These are phyloP conservation scores for Crocallis elinguaria DNA, from an alignment of 2,888 invertebrate species.

Conservation along the genomic window DNA sequence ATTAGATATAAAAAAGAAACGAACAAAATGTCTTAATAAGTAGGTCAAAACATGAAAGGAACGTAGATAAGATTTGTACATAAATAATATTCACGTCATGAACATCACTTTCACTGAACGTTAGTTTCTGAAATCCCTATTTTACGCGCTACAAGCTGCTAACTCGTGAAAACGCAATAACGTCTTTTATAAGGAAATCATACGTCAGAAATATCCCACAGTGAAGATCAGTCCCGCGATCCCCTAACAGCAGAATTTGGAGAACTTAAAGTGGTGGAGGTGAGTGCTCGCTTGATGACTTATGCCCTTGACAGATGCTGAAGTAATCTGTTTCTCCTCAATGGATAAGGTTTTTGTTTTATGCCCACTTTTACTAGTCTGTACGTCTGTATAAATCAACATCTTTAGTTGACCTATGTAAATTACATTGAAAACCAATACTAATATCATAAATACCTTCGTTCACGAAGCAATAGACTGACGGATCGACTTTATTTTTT, in stretches of 20 bases:
- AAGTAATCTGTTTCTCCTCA: slow-evolving; percentile 64
- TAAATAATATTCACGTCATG: neutral
- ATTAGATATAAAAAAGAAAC: no score
- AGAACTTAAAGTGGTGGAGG: slow-evolving; percentile 26
- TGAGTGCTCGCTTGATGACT: slow-evolving; percentile 50
- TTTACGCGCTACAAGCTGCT: slow-evolving; percentile 2
- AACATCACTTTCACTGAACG: neutral
- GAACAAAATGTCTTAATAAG: neutral
- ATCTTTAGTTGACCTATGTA: no score
- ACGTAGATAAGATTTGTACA: neutral
- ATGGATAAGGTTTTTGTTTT: neutral
- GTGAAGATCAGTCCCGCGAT: slow-evolving; percentile 10
- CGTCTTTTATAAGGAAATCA: slow-evolving; percentile 12
- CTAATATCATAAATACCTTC: no score
- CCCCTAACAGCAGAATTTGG: slow-evolving; percentile 11
- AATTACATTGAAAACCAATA: no score
- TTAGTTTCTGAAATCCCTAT: slow-evolving; percentile 2
- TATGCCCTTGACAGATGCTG: slow-evolving; percentile 60
- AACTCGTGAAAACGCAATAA: slow-evolving; percentile 12
- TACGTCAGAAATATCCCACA: slow-evolving; percentile 29
- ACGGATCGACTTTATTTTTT: no score
- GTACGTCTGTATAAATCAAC: no score
- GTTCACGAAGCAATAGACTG: no score
- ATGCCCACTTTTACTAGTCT: no score
- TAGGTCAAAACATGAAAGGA: neutral